phyloP scores from a whole-genome alignment of 2,888 invertebrate genomes.

The Anagyrus pseudococci region DNA sequence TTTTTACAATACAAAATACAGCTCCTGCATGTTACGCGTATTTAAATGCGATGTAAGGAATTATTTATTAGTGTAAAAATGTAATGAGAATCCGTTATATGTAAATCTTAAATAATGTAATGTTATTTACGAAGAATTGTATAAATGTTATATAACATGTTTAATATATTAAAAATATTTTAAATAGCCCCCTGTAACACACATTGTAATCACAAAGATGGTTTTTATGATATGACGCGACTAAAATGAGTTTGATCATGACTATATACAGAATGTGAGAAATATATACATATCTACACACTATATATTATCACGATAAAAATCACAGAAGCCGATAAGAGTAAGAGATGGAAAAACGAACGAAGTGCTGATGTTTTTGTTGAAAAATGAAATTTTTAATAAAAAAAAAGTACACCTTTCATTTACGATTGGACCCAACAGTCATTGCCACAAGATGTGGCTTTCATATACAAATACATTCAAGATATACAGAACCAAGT shows the following conservation, averaged over 20 bases:
- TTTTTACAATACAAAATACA: slow-evolving; percentile 62
- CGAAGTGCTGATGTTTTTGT: slow-evolving; percentile 19
- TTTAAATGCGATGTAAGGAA: slow-evolving; percentile 49
- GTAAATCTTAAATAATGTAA: not conserved
- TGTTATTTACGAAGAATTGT: not conserved
- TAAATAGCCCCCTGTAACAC: slow-evolving; percentile 1
- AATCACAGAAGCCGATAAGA: slow-evolving; percentile 9
- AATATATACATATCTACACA: slow-evolving; percentile 41
- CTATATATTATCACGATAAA: slow-evolving; percentile 41
- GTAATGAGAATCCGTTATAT: slow-evolving; percentile 46
- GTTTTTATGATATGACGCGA: not conserved
- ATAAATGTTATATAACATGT: not conserved
- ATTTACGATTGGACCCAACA: slow-evolving; percentile 38
- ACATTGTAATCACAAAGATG: slow-evolving; percentile 7
- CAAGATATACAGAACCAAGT: slow-evolving; percentile 29
- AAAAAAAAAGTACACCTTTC: slow-evolving; percentile 37
- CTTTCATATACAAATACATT: slow-evolving; percentile 30
- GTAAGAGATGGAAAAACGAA: slow-evolving; percentile 9
- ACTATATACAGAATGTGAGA: slow-evolving; percentile 50
- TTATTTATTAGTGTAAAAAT: slow-evolving; percentile 53
- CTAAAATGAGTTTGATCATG: slow-evolving; percentile 40
- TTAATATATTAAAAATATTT: slow-evolving; percentile 12
- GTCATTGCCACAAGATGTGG: slow-evolving; percentile 31
- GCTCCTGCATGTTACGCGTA: slow-evolving; percentile 54
- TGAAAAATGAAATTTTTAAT: slow-evolving; percentile 34